Evolutionary conservation across 2,797 vertebrate species (phyloP).

Genomic region (Mionectes olivaceus): DNA sequence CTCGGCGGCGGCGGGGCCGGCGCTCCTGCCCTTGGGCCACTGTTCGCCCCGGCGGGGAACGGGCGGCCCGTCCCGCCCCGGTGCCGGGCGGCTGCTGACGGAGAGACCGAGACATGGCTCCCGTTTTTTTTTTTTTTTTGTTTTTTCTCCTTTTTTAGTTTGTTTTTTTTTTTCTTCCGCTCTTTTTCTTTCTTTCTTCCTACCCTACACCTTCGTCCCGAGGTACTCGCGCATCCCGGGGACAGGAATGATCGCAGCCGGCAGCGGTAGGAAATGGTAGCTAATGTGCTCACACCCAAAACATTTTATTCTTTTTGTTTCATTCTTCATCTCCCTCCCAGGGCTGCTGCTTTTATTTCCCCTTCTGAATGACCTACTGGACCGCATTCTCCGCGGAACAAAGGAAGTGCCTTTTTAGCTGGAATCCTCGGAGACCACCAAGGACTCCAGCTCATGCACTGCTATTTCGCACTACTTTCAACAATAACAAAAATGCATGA

Average conservation of each 20-base stretch:
- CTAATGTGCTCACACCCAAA: conserved; percentile 78
- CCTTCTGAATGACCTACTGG: conserved; percentile 90
- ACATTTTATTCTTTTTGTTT: conserved; percentile 80
- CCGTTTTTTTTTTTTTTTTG: not conserved
- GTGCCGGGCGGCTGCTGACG: not conserved
- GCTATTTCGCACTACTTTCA: conserved; percentile 83
- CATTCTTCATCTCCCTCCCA: conserved; percentile 77
- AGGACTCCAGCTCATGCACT: conserved; percentile 82
- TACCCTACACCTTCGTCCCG: not conserved
- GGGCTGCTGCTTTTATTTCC: conserved; percentile 80
- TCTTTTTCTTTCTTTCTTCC: not conserved
- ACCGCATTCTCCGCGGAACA: conserved; percentile 92
- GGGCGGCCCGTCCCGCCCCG: not conserved
- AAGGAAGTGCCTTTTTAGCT: conserved; percentile 88
- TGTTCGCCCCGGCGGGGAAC: not conserved
- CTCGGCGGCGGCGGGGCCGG: not conserved
- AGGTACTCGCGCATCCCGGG: not conserved
- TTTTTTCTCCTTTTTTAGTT: accelerated
- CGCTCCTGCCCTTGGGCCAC: not conserved
- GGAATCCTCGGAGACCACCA: conserved; percentile 95
- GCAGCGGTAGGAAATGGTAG: conserved; percentile 77
- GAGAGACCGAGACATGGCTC: not conserved
- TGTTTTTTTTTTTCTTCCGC: accelerated
- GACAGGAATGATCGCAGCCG: conserved; percentile 71
- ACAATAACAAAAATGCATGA: conserved; percentile 89